phyloP scores from a whole-genome alignment of 2,797 vertebrate genomes.

The Argyrosomus regius region DNA sequence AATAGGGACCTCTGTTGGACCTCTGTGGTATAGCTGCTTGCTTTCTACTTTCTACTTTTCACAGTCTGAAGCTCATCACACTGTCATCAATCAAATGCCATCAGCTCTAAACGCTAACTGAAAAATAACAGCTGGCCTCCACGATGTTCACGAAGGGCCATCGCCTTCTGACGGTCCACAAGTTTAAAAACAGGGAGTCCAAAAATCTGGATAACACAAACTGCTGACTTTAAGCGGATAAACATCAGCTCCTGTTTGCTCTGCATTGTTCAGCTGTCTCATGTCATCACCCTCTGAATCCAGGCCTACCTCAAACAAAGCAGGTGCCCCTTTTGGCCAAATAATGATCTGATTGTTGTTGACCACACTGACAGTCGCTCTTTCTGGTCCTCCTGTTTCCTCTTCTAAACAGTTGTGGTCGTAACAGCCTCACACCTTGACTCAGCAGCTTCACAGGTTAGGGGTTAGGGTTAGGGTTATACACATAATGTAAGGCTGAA shows the following conservation, averaged over 20 bases:
- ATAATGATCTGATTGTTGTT: constrained; percentile 76
- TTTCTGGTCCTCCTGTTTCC: constrained; percentile 46
- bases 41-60: background rate
- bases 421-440: constrained; percentile 41
- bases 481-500: constrained; percentile 6
- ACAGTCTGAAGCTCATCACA: background rate
- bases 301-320: constrained; percentile 70
- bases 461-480: background rate
- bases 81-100: constrained; percentile 21
- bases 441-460: constrained; percentile 23
- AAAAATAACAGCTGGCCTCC: constrained; percentile 13
- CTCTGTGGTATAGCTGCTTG: constrained; percentile 1
- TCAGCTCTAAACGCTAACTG: constrained; percentile 10
- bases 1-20: constrained; percentile 66
- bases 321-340: constrained; percentile 76
- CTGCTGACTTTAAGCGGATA: constrained; percentile 34
- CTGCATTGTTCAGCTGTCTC: constrained; percentile 73
- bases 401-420: constrained; percentile 68
- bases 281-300: constrained; percentile 41
- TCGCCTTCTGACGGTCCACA: background rate
- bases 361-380: constrained; percentile 74
- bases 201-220: constrained; percentile 22
- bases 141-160: background rate
- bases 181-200: background rate
- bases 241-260: constrained; percentile 40